Evolutionary conservation across 2,797 vertebrate species (phyloP).

Genomic region (Tadarida brasiliensis): DNA sequence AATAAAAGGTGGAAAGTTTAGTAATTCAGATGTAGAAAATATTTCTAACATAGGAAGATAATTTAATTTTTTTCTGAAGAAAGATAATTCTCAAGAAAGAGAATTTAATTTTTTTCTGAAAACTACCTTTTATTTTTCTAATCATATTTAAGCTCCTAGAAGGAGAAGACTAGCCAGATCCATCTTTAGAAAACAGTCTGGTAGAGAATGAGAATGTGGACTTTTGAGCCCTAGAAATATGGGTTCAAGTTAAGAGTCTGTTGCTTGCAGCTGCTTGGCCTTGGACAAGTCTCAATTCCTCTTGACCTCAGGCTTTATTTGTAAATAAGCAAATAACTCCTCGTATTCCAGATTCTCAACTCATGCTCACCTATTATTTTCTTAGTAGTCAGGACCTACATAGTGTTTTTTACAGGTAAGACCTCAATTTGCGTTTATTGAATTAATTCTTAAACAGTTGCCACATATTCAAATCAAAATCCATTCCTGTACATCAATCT

Average conservation of each 20-base stretch:
- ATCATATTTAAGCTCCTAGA: background rate
- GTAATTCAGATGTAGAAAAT: background rate
- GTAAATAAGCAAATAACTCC: background rate
- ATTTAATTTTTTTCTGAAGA: background rate
- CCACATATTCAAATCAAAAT: slow-evolving; percentile 12
- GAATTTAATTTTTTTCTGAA: background rate
- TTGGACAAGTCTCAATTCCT: background rate
- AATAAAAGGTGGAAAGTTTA: background rate
- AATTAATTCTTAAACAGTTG: background rate
- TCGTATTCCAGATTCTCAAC: background rate
- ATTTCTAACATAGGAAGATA: background rate
- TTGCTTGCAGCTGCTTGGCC: background rate
- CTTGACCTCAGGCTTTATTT: background rate
- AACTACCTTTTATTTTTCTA: background rate
- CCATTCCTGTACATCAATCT: background rate
- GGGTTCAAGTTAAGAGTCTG: background rate
- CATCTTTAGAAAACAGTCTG: background rate
- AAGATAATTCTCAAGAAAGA: background rate
- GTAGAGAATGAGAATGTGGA: background rate
- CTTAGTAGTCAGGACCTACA: background rate
- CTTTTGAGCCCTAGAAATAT: background rate
- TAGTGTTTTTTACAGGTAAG: background rate
- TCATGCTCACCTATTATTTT: background rate
- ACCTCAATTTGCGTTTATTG: background rate
- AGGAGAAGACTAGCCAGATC: background rate